phyloP scores from a whole-genome alignment of 2,888 invertebrate genomes.

The Troilus luridus region DNA sequence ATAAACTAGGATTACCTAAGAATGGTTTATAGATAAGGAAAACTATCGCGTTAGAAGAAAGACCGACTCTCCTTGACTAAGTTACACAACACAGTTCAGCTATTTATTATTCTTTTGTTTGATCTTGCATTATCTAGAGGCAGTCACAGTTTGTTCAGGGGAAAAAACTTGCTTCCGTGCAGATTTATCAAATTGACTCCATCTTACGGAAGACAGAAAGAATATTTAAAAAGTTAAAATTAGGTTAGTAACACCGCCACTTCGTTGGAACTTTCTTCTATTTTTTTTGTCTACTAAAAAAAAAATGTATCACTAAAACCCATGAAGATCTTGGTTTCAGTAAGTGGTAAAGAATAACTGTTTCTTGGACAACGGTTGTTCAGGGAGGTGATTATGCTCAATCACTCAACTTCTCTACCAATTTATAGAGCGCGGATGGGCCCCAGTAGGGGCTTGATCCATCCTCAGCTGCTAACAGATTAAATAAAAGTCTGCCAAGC shows the following conservation, averaged over 20 bases:
- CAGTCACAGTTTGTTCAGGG: not conserved
- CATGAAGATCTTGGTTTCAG: too few relatives aligned
- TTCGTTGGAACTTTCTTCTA: too few relatives aligned
- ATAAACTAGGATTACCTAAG: not conserved
- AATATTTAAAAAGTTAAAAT: not conserved
- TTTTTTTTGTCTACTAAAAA: too few relatives aligned
- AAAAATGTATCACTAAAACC: too few relatives aligned
- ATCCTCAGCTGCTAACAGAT: too few relatives aligned
- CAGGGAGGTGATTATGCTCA: too few relatives aligned
- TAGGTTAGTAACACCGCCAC: not conserved
- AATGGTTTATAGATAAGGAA: not conserved
- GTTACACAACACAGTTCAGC: not conserved
- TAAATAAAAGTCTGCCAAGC: too few relatives aligned
- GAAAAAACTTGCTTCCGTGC: not conserved
- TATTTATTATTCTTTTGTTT: constrained; percentile 22
- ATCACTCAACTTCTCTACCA: too few relatives aligned
- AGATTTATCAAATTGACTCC: not conserved
- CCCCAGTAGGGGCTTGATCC: too few relatives aligned
- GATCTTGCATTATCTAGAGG: not conserved
- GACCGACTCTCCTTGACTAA: not conserved
- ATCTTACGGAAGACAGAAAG: not conserved
- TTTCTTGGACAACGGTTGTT: too few relatives aligned
- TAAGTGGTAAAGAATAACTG: too few relatives aligned
- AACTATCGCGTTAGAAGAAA: not conserved
- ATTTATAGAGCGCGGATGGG: too few relatives aligned